Percentiles rank a stretch among this genome's conserved stretches.
These are phyloP conservation scores for Artemia sinica DNA, from an alignment of 2,888 invertebrate species.

Conservation along the genomic window DNA sequence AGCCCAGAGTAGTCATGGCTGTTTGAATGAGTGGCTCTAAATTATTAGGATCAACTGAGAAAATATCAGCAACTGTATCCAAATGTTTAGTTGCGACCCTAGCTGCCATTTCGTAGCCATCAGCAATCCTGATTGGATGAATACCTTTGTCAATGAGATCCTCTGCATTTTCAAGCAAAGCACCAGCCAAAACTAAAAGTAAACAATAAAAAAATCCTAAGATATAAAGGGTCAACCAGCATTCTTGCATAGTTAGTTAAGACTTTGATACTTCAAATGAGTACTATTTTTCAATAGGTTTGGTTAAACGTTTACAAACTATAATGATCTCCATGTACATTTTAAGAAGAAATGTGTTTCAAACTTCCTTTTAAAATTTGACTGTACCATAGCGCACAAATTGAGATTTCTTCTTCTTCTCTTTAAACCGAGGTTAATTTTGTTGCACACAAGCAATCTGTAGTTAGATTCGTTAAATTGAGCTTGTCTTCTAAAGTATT, in stretches of 20 bases:
- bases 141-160: slow-evolving; percentile 83
- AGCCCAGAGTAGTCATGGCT: slow-evolving; percentile 94
- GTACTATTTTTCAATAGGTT: background rate
- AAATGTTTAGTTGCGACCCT: slow-evolving; percentile 67
- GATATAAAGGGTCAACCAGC: too few relatives aligned
- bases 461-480: too few relatives aligned
- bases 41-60: slow-evolving; percentile 64
- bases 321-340: background rate
- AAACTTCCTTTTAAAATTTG: background rate
- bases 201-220: slow-evolving; percentile 15
- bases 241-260: too few relatives aligned
- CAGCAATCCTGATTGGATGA: slow-evolving; percentile 95
- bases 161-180: slow-evolving; percentile 86
- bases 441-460: too few relatives aligned
- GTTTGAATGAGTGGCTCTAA: slow-evolving; percentile 76
- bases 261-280: too few relatives aligned
- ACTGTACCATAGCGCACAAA: too few relatives aligned
- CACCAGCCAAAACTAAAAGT: slow-evolving; percentile 51
- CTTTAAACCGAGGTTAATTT: too few relatives aligned
- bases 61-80: slow-evolving; percentile 70
- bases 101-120: slow-evolving; percentile 94
- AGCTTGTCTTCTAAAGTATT: too few relatives aligned
- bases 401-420: too few relatives aligned
- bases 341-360: background rate
- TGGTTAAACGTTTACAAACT: background rate